A percentile compares a stretch with the other conserved stretches of the same genome.
Evolutionary conservation across 2,113 vertebrate genomes (phyloP).

Genomic region (Jaculus jaculus): DNA sequence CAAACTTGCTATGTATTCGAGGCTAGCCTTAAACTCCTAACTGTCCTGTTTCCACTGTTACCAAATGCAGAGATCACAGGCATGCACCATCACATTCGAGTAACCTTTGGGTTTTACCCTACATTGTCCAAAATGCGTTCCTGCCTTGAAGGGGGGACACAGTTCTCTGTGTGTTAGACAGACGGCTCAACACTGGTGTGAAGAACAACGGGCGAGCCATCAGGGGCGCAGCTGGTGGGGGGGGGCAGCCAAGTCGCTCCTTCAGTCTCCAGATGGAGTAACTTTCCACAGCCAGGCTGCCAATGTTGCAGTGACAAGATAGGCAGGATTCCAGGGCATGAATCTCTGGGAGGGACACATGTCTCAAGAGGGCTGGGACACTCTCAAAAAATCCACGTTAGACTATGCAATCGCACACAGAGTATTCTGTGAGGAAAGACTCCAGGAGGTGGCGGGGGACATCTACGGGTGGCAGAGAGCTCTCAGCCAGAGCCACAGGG

Average conservation of each 20-base stretch:
- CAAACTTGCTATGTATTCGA: background rate
- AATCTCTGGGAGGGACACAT: conserved; percentile 40
- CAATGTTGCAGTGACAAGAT: background rate
- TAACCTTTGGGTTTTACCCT: background rate
- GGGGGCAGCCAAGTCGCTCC: background rate
- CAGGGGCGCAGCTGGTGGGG: background rate
- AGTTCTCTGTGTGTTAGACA: background rate
- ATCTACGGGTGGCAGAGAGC: background rate
- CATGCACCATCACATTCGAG: background rate
- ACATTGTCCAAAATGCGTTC: background rate
- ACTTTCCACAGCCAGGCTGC: background rate
- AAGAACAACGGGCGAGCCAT: background rate
- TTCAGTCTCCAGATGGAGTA: background rate
- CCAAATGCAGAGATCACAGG: background rate
- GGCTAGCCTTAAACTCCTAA: background rate
- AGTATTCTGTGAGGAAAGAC: conserved; percentile 45
- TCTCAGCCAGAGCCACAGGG: background rate
- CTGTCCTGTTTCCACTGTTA: too few relatives aligned
- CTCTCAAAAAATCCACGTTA: background rate
- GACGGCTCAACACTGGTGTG: background rate
- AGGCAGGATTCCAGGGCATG: conserved; percentile 36
- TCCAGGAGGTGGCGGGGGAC: background rate
- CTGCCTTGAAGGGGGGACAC: background rate
- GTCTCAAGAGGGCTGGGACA: conserved; percentile 45
- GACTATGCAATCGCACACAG: conserved; percentile 12